Percentiles rank a stretch among this genome's conserved stretches.
Evolutionary conservation across 2,113 vertebrate species (phyloP).

Genomic region (Callochromis pleurospilus): DNA sequence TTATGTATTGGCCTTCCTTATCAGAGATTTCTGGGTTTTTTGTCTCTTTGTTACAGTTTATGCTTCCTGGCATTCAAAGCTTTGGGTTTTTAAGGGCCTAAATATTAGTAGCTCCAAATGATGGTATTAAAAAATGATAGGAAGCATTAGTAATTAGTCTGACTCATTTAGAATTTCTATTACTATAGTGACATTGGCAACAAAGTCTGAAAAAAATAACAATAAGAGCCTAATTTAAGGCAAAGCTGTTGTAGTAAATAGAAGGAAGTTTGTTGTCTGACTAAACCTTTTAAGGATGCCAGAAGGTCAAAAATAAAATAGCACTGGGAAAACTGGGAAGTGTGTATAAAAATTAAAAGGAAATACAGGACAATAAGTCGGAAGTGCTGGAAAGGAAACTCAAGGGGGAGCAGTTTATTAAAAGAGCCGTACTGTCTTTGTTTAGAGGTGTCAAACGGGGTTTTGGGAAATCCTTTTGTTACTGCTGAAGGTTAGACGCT

Average conservation of each 20-base stretch:
- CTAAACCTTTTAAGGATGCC: slow-evolving; percentile 36
- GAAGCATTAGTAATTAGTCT: background rate
- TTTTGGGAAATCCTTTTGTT: slow-evolving; percentile 46
- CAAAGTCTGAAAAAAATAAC: background rate
- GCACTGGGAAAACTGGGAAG: slow-evolving; percentile 46
- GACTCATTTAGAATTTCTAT: slow-evolving; percentile 4
- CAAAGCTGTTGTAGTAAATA: slow-evolving; percentile 31
- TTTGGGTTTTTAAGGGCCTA: background rate
- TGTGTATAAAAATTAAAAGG: slow-evolving; percentile 34
- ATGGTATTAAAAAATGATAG: background rate
- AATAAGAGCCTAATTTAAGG: background rate
- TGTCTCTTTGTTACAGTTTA: background rate
- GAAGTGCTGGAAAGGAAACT: slow-evolving; percentile 33
- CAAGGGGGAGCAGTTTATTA: slow-evolving; percentile 33
- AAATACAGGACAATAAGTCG: slow-evolving; percentile 49
- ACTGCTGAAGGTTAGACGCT: background rate
- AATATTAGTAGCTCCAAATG: background rate
- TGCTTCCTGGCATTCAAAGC: background rate
- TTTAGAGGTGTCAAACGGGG: slow-evolving; percentile 17
- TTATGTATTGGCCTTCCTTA: background rate
- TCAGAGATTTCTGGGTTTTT: background rate
- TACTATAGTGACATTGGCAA: background rate
- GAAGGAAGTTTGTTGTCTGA: slow-evolving; percentile 37
- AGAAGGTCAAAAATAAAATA: slow-evolving; percentile 35
- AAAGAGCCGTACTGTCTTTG: slow-evolving; percentile 31